Evolutionary conservation across 30 jellyfish, hydroid and myxozoan species (phyloP), one percentile per base, ranked within the genome.

Genomic region (Chironex yamaguchii): DNA sequence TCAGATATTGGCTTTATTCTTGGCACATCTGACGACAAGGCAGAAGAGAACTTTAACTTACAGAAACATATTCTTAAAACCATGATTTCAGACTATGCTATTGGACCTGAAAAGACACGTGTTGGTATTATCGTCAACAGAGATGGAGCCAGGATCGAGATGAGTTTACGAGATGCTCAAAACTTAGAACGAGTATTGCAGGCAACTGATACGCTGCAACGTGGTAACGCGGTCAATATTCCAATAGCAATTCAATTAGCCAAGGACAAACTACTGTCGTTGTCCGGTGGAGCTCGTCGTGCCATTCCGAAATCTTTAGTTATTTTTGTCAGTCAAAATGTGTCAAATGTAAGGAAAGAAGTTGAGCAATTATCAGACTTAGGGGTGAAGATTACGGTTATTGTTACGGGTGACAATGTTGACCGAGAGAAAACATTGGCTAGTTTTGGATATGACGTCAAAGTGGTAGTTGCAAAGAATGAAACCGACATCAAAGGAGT

Each of bases 321-420:
- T 67, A 31, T 92, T 20, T 86, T 92, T 83, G 81, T 71, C 13
- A 72, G 36, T 67, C 71, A 62, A 20, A 17, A 42, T 6, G 17
- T 42, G 58, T 36, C 74, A 22, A 76, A 36, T 1, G 42, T 33
- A 4, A 64, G 29, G 26, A 87, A 87, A 17, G 34, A 74, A 31
- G 93, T 81, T 1, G 35, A 36, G 28, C 67, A 52, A 48, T 25
- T 88, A 52, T 80, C 42, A 29, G 80, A 71, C 35, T 64, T 35
- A 4, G 97, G 96, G 12, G 68, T 92, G 21, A 67, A 92, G 31
- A 49, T 92, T 2, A 67, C 78, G 0, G 89, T 88, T 0, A 48
- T 87, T 12, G 97, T 79, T 31, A 13, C 77, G n/a, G 97, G 96
- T 2, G 64, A 71, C 14, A 70, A 87, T 0, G 66, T 17, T 6